These are phyloP conservation scores for Ammospiza nelsoni DNA, from an alignment of 2,113 vertebrate species.

Conservation along the genomic window DNA sequence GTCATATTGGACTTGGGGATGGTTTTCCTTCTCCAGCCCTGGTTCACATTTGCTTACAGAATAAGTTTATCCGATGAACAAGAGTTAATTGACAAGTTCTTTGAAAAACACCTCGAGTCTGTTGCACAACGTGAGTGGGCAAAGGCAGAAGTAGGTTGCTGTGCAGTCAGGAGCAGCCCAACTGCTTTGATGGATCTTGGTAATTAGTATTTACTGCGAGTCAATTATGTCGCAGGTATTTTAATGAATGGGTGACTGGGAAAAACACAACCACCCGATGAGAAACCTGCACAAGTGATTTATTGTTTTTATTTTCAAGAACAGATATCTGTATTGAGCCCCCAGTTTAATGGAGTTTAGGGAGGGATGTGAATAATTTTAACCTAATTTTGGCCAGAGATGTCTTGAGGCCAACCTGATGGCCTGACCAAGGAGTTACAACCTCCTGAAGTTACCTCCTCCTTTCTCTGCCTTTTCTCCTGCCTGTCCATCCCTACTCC, in stretches of 20 bases:
- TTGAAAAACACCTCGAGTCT: background rate
- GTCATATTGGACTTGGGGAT: background rate
- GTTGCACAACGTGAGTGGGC: slow-evolving; percentile 53
- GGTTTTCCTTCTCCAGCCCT: background rate
- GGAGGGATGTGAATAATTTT: background rate
- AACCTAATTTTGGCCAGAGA: background rate
- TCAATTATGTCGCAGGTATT: slow-evolving; percentile 69
- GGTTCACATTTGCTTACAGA: background rate
- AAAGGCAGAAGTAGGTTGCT: slow-evolving; percentile 43
- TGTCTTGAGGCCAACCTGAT: background rate
- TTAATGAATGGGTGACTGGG: slow-evolving; percentile 75
- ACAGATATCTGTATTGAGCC: background rate
- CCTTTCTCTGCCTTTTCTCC: background rate
- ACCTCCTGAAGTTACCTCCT: background rate
- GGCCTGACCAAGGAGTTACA: background rate
- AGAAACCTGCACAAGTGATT: slow-evolving; percentile 59
- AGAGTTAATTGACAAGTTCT: background rate
- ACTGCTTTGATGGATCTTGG: slow-evolving; percentile 63
- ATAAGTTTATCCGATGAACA: background rate
- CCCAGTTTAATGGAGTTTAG: background rate
- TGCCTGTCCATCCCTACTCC: background rate
- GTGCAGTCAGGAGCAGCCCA: slow-evolving; percentile 60
- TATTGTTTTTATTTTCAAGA: slow-evolving; percentile 60
- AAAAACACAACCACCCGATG: slow-evolving; percentile 59
- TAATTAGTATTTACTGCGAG: slow-evolving; percentile 77